These are phyloP conservation scores for Deilephila elpenor DNA, from an alignment of 2,888 invertebrate genomes.

Conservation along the genomic window DNA sequence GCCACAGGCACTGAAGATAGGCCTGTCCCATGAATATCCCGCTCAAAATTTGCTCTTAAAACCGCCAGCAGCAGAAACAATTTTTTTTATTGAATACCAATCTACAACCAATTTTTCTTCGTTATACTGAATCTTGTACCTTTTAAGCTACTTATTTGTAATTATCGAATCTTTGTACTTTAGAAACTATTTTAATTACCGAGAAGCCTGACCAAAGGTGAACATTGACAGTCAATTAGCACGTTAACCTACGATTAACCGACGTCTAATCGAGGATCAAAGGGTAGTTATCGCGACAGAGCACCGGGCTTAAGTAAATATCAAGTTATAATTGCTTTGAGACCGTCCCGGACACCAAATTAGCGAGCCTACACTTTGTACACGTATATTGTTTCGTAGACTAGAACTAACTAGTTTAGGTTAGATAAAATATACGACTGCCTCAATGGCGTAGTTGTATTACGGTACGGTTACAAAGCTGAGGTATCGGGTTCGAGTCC, in stretches of 20 bases:
- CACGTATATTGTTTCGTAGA: neutral
- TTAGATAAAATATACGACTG: neutral
- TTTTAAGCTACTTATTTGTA: too few species aligned
- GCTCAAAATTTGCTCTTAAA: too few species aligned
- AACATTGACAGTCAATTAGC: neutral
- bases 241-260: constrained; percentile 14
- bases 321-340: constrained; percentile 52
- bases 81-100: too few species aligned
- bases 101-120: too few species aligned
- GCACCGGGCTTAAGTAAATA: constrained; percentile 25
- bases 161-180: too few species aligned
- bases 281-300: neutral
- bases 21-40: too few species aligned
- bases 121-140: too few species aligned
- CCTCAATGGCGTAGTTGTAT: too few species aligned
- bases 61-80: too few species aligned
- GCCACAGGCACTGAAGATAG: too few species aligned
- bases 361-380: constrained; percentile 41
- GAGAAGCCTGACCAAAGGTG: neutral
- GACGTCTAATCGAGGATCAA: neutral
- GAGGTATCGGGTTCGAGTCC: too few species aligned
- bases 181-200: neutral
- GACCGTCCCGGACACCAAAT: constrained; percentile 40
- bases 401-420: neutral
- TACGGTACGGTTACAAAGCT: too few species aligned